Base-by-base conservation (phyloP, 2,113 vertebrate genomes). In the Jacana jacana region DNA sequence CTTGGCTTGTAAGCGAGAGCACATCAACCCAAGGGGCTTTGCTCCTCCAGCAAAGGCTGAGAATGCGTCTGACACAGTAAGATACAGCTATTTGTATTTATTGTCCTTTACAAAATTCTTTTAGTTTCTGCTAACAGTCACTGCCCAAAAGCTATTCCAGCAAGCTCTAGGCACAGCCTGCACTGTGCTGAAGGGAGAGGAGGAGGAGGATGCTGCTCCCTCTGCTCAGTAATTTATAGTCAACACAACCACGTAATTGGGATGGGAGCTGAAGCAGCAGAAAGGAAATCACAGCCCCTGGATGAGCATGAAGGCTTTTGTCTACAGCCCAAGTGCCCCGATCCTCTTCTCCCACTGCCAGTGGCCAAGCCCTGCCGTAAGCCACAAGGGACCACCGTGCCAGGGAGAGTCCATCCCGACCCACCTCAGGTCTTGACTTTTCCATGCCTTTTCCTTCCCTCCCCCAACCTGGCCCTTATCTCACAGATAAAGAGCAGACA, bases 401-500 rank as follows among this genome's bases (percentile, higher is more conserved):
- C 20, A 64, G n/a, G 23, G 44, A 79, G n/a, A 52, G 71, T 13
- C 80, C 76, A 52, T 8, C 24, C 58, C 2, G 22, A 71, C n/a
- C n/a, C 23, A 5, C 33, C 28, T 60, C 51, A 71, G 92, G 6
- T 35, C 24, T 64, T 55, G 55, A 91, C 75, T 86, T 75, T 86
- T 54, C 46, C 4, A 1, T 57, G 71, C 25, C 46, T 95, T 72
- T 30, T 93, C 71, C 60, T 76, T 94, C 90, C 85, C 58, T 80
- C 85, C 89, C 93, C 85, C 83, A 88, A 30, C 31, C 48, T 28
- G 2, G 8, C 68, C 85, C 86, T 95, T 85, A 95, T 96, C 95
- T 87, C 3, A 0, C 60, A 95, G 95, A 95, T 94, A 93, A 95
- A 95, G 57, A 86, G 90, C 79, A 96, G 93, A 95, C 95, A 95